phyloP scores from a whole-genome alignment of 2,888 invertebrate species.

The Gymnoscelis rufifasciata region DNA sequence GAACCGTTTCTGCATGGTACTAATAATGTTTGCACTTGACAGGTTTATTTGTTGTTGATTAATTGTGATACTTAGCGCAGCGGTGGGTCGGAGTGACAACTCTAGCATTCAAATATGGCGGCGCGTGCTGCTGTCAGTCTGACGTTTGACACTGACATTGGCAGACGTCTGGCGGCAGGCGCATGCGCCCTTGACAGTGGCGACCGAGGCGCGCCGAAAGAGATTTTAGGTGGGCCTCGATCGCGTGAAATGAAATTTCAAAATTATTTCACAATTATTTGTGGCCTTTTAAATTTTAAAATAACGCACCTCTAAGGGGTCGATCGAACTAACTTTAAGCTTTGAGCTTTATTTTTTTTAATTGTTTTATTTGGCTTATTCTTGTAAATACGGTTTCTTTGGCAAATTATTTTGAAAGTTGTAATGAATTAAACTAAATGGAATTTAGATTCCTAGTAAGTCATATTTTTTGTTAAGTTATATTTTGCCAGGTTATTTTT shows the following conservation, averaged over 20 bases:
- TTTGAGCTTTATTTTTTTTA: constrained; percentile 50
- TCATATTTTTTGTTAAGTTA: constrained; percentile 23
- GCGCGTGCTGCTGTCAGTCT: background rate
- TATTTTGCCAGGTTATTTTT: constrained; percentile 10
- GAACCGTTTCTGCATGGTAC: constrained; percentile 33
- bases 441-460: constrained; percentile 23
- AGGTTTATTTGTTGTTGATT: constrained; percentile 47
- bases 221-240: background rate
- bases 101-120: background rate
- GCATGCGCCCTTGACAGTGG: background rate
- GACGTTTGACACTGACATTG: background rate
- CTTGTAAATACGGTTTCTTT: constrained; percentile 22
- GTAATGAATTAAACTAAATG: constrained; percentile 13
- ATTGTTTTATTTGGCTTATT: constrained; percentile 23
- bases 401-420: constrained; percentile 13
- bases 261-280: constrained; percentile 36
- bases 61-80: constrained; percentile 36
- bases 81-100: constrained; percentile 23
- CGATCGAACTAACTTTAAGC: constrained; percentile 42
- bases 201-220: background rate
- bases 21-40: constrained; percentile 43
- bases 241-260: constrained; percentile 26
- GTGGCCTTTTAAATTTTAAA: constrained; percentile 52
- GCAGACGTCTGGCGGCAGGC: background rate
- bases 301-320: constrained; percentile 33